Evolutionary conservation across 2,113 vertebrate genomes (phyloP), one percentile per base, ranked within the genome.

Genomic region (Ovibos moschatus): DNA sequence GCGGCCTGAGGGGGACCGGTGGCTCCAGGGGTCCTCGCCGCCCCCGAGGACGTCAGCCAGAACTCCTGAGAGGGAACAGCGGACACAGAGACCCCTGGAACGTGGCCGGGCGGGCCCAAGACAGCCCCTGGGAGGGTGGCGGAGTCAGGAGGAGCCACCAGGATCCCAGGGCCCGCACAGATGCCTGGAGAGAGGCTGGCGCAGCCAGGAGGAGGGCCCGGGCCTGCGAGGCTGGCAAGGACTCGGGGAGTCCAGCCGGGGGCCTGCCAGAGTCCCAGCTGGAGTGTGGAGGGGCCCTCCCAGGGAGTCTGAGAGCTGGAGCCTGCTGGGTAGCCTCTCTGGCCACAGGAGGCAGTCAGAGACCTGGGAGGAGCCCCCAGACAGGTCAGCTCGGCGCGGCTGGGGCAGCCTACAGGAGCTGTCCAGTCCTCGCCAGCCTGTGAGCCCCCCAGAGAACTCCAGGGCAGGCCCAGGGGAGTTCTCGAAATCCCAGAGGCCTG

Each of bases 161-260:
- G 95, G 43, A n/a, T 7, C 88, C 71, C 51, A 2, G 51, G 47
- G 51, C 36, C 85, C 47, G 40, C 98, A 0, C 0, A 53, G 23
- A 97, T 91, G 36, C 97, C 96, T 0, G 0, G 98, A 98, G 15
- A 98, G 76, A 82, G 96, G 76, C 76, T 97, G 91, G 95, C 79
- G 47, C 21, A 97, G 82, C 50, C 84, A 86, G 71, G 96, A 97
- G 40, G 93, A 98, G 13, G 76, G 12, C 91, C 53, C 2, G 15
- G 82, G 97, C 85, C 51, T 43, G 86, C 0, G 0, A 33, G 87
- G 91, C 76, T 92, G 95, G 97, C 92, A 17, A 79, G 92, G 85
- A 97, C 94, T 92, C 91, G 98, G 97, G 96, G 79, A 97, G 88
- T 95, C 96, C 12, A 76, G 96, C 50, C 7, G 2, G n/a, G 83